Conservation (phyloP, 2,888 invertebrate species). For the Aleiodes testaceus region DNA sequence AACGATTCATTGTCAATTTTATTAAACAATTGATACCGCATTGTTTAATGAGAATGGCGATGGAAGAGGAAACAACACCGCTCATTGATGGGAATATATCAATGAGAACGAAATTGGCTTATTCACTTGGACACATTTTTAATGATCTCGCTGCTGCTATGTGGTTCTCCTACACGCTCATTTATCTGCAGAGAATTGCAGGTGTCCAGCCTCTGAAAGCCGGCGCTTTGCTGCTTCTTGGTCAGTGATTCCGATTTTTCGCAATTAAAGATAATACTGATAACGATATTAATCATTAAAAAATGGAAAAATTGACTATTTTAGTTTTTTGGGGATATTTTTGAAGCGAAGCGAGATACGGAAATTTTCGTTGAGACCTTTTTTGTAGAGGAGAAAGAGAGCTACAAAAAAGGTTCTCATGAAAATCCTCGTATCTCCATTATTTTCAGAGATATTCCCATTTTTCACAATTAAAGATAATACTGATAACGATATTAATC, state of each 20-base stretch:
- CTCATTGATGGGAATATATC: constrained; percentile 58
- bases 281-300: background rate
- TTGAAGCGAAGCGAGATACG: too few species aligned
- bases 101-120: constrained; percentile 63
- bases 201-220: constrained; percentile 66
- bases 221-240: constrained; percentile 67
- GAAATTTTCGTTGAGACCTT: too few species aligned
- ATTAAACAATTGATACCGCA: constrained; percentile 13
- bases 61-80: constrained; percentile 56
- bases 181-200: constrained; percentile 71
- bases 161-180: constrained; percentile 74
- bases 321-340: too few species aligned
- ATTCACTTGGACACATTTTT: constrained; percentile 72
- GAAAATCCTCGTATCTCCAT: too few species aligned
- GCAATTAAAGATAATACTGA: too few species aligned
- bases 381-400: too few species aligned
- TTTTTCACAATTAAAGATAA: background rate
- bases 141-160: constrained; percentile 74
- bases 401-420: too few species aligned
- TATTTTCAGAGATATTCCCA: too few species aligned
- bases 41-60: constrained; percentile 44
- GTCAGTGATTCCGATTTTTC: constrained; percentile 51
- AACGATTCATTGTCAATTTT: background rate
- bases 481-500: background rate
- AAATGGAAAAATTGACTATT: background rate